These are phyloP conservation scores for Brachycybe producta DNA, from an alignment of 2,888 invertebrate species.

Conservation along the genomic window DNA sequence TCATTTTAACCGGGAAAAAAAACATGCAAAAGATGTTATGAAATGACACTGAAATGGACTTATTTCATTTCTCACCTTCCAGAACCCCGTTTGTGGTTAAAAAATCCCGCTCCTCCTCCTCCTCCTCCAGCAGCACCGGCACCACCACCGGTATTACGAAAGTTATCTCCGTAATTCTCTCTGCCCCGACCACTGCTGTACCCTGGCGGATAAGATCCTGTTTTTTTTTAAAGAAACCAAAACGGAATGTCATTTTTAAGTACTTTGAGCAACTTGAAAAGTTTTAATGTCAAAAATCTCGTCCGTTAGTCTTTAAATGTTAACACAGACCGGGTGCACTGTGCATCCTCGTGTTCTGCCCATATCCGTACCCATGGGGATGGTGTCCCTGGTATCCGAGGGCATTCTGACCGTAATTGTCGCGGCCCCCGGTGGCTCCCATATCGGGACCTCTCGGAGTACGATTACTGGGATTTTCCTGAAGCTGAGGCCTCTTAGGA, in stretches of 20 bases:
- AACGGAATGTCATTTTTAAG: no score
- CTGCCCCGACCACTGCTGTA: constrained; percentile 8
- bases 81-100: constrained; percentile 1
- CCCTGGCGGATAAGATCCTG: background rate
- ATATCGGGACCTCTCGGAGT: constrained; percentile 35
- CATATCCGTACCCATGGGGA: constrained; percentile 18
- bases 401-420: constrained; percentile 16
- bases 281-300: no score
- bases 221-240: background rate
- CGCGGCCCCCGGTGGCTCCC: constrained; percentile 27
- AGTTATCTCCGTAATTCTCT: background rate
- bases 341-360: constrained; percentile 17
- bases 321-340: no score
- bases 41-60: no score
- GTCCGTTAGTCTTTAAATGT: no score
- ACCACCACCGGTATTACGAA: constrained; percentile 4
- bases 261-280: no score
- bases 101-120: no score
- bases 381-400: constrained; percentile 24
- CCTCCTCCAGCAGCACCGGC: constrained; percentile 12
- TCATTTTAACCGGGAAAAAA: no score
- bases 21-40: no score
- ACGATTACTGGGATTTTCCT: constrained; percentile 61
- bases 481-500: constrained; percentile 83
- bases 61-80: no score